Base-by-base conservation (phyloP, 2,888 invertebrate genomes). In the Tromatobia lineatoria region DNA sequence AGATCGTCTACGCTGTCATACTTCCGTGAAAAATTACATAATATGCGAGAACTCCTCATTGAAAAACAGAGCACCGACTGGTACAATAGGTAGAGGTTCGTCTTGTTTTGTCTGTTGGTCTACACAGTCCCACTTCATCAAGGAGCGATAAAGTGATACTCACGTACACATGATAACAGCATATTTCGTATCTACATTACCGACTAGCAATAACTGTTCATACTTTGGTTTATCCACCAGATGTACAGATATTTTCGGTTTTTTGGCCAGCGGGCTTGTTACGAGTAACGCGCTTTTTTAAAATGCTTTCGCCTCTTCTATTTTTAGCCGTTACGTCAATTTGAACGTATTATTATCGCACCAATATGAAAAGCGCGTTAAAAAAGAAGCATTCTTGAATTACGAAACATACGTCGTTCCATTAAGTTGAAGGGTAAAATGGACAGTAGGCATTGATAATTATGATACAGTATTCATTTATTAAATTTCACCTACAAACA, bases 401-500 rank as follows among this genome's bases (percentile, higher is more conserved):
- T 38, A 11, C 47, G 50, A 18, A 34, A 23, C 50, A 29, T 25
- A 29, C 10, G 45, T 18, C 6, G 47, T n/a, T 18, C 10, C 7
- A 34, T 20, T 59, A 57, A 18, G 13, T 18, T 15, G 7, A 18
- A 61, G 59, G 54, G 29, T 18, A 34, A 64, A 38, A 61, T 25
- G 42, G 2, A n/a, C 13, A 11, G 11, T 7, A 61, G 29, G 7
- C 34, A 42, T n/a, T 64, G 11, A 59, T n/a, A 23, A 52, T 83
- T 92, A 92, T 92, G 90, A 91, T 93, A 92, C 93, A 93, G 91
- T 92, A 92, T 93, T 93, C 91, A 91, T 93, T 93, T 93, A 93
- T 93, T 93, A 92, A 93, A 93, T 93, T 93, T 93, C 93, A 93
- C 93, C 93, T 93, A 93, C 93, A 93, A 93, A 93, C 93, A 93